These are phyloP conservation scores for Condylura cristata DNA, from an alignment of 2,113 vertebrate species.

Conservation along the genomic window DNA sequence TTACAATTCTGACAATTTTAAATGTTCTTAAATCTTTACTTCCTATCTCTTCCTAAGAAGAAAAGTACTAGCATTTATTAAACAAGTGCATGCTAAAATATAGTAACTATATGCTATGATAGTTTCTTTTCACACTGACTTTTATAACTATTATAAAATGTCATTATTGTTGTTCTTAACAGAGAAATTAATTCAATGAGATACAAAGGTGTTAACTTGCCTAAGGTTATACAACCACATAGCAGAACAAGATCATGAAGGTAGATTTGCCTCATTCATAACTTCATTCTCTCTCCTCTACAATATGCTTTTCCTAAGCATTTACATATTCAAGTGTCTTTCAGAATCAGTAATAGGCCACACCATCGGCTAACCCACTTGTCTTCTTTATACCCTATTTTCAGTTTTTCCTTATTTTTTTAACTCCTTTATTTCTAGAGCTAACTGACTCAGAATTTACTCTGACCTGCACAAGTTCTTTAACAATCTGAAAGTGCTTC, in stretches of 20 bases:
- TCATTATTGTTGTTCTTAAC: slow-evolving; percentile 3
- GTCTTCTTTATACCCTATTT: background rate
- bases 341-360: background rate
- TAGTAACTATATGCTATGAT: background rate
- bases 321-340: background rate
- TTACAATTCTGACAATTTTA: background rate
- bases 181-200: slow-evolving; percentile 30
- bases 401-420: background rate
- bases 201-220: background rate
- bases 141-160: background rate
- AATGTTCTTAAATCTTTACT: background rate
- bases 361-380: background rate
- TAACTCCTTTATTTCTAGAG: background rate
- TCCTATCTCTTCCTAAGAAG: background rate
- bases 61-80: slow-evolving; percentile 44
- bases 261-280: background rate
- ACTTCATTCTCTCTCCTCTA: background rate
- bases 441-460: background rate
- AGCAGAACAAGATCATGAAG: background rate
- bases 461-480: background rate
- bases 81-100: background rate
- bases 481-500: slow-evolving; percentile 38
- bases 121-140: background rate
- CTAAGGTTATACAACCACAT: background rate
- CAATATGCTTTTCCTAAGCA: background rate